These are phyloP conservation scores for Aleadryas rufinucha DNA, from an alignment of 2,113 vertebrate species.

Conservation along the genomic window DNA sequence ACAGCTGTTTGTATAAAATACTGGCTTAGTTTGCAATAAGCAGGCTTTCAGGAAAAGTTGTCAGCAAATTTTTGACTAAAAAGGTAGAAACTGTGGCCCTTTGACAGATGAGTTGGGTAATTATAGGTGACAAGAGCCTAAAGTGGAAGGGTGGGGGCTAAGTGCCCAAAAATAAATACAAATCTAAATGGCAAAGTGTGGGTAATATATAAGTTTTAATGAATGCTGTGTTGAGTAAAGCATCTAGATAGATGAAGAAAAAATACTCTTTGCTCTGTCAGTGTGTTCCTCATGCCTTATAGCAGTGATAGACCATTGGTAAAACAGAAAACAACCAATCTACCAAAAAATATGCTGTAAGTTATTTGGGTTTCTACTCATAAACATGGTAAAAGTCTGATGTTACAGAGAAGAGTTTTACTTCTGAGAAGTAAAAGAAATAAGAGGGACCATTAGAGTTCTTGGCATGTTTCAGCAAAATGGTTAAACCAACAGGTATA, in stretches of 20 bases:
- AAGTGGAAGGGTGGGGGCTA: neutral
- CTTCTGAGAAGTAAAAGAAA: neutral
- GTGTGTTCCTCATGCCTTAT: neutral
- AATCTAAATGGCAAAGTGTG: neutral
- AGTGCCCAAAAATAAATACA: conserved; percentile 7
- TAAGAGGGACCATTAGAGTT: neutral
- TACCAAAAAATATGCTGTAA: neutral
- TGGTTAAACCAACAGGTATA: neutral
- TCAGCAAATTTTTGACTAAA: neutral
- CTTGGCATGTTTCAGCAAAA: neutral
- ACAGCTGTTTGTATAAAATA: neutral
- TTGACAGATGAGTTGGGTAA: conserved; percentile 9
- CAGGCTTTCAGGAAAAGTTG: neutral
- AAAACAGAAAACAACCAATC: neutral
- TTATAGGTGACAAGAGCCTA: neutral
- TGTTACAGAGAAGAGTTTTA: neutral
- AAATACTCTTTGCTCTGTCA: neutral
- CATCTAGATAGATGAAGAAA: neutral
- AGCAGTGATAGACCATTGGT: neutral
- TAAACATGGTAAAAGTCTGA: neutral
- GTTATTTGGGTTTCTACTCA: neutral
- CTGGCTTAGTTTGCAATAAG: neutral
- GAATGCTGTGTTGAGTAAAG: neutral
- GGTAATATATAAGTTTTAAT: neutral
- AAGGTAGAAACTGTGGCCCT: neutral